Evolutionary conservation across 2,113 vertebrate species (phyloP), one percentile per base, ranked within the genome.

Genomic region (Megaceryle maxima): DNA sequence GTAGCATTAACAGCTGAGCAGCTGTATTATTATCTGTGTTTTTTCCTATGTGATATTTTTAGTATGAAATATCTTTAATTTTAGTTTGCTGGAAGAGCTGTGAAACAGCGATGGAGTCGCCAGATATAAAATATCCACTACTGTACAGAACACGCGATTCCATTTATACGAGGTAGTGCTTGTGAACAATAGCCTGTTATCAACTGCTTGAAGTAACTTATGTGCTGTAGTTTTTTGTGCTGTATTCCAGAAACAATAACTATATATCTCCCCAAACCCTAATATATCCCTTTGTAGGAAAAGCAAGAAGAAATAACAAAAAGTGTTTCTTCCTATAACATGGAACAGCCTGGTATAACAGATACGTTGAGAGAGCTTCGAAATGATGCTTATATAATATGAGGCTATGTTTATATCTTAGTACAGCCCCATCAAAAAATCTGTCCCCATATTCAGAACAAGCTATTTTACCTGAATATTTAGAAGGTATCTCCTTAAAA

Each of bases 51-150:
- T 50, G 76, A 83, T 83, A 21, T 78, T 93, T 93, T 88, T 50
- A 28, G 55, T 53, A 60, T 53, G 59, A 70, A 94, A 85, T 22
- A 5, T 69, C 75, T 87, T 92, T 86, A 76, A 70, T 95, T 95
- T 92, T 39, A 70, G 64, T 86, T 87, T 77, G 13, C 64, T 88
- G 73, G 43, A 89, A 73, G 31, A 80, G 31, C 64, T 76, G 59
- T 68, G 75, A 75, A 94, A 80, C 68, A 43, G 29, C 79, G 68
- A 75, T 59, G 43, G 33, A 78, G 60, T 64, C 56, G 64, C 22
- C 0, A 4, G 60, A 50, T 62, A 81, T 44, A 77, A 92, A 95
- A 81, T 56, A 88, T 4, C 79, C 73, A 33, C 63, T 39, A 48
- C 29, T 20, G 83, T 37, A 60, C 1, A 1, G 83, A 74, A 78